Conservation (phyloP, 2,888 invertebrate species). For the Xestia ashworthii region DNA sequence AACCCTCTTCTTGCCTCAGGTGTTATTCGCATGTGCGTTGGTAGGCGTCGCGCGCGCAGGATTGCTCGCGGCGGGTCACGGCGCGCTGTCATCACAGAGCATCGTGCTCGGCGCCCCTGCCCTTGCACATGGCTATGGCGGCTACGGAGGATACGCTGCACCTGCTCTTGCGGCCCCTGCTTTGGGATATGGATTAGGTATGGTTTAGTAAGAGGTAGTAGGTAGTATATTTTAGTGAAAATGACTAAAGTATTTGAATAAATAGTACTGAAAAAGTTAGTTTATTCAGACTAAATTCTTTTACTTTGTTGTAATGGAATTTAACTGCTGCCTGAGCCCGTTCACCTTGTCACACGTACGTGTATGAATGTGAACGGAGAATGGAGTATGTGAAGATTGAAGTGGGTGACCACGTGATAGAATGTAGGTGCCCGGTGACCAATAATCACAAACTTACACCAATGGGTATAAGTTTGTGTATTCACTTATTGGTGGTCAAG, state of each 20-base stretch:
- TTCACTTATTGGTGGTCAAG: neutral
- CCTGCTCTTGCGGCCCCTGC: conserved; percentile 74
- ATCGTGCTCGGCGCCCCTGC: conserved; percentile 84
- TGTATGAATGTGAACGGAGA: neutral
- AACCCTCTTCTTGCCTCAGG: conserved; percentile 69
- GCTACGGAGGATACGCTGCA: conserved; percentile 73
- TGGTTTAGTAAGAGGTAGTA: conserved; percentile 13
- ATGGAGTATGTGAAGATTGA: neutral
- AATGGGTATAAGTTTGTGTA: neutral
- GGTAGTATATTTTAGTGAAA: neutral
- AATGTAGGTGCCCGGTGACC: neutral
- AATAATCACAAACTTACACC: neutral
- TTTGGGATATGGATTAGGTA: conserved; percentile 76
- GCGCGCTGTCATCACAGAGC: conserved; percentile 85
- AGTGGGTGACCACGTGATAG: neutral
- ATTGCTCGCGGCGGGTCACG: conserved; percentile 84
- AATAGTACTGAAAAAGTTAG: neutral
- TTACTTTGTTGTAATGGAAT: neutral
- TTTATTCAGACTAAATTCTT: neutral
- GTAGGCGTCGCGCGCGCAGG: conserved; percentile 87
- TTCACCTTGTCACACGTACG: too few species aligned
- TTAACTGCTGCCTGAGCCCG: neutral
- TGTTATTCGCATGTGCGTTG: conserved; percentile 79
- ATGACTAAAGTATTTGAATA: neutral
- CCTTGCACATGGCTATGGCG: conserved; percentile 75